A percentile compares a stretch with the other conserved stretches of the same genome.
Evolutionary conservation across 2,888 invertebrate genomes (phyloP).

Genomic region (Phragmatobia fuliginosa): DNA sequence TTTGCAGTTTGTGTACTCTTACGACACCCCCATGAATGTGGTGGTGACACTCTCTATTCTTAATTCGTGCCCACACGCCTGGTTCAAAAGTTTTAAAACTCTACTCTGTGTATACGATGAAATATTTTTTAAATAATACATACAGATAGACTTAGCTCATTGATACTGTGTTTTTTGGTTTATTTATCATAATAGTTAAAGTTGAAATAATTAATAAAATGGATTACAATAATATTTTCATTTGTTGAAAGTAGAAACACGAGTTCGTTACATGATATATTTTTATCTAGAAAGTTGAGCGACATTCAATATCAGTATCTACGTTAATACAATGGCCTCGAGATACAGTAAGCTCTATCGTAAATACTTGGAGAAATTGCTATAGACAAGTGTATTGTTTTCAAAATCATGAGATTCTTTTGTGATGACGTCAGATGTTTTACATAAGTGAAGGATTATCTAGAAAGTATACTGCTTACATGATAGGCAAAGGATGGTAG

Average conservation of each 20-base stretch:
- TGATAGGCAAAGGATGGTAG: too few relatives aligned
- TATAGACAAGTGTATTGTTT: neutral
- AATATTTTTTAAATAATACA: too few relatives aligned
- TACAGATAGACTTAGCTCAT: too few relatives aligned
- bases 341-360: conserved; percentile 6
- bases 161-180: neutral
- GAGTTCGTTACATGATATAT: conserved; percentile 10
- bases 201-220: neutral
- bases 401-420: conserved; percentile 1
- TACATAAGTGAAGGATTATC: neutral
- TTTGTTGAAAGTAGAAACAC: conserved; percentile 2
- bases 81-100: too few relatives aligned
- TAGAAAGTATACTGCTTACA: neutral
- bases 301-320: conserved; percentile 2
- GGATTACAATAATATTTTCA: neutral
- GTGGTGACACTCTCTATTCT: too few relatives aligned
- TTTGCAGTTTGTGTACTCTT: too few relatives aligned
- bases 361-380: neutral
- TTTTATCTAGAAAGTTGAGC: conserved; percentile 24
- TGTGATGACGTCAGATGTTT: neutral
- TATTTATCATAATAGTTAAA: neutral
- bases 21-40: too few relatives aligned
- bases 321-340: neutral
- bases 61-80: too few relatives aligned
- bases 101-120: too few relatives aligned